Evolutionary conservation across 2,888 invertebrate genomes (phyloP).

Genomic region (Lycocerus yunnanus): DNA sequence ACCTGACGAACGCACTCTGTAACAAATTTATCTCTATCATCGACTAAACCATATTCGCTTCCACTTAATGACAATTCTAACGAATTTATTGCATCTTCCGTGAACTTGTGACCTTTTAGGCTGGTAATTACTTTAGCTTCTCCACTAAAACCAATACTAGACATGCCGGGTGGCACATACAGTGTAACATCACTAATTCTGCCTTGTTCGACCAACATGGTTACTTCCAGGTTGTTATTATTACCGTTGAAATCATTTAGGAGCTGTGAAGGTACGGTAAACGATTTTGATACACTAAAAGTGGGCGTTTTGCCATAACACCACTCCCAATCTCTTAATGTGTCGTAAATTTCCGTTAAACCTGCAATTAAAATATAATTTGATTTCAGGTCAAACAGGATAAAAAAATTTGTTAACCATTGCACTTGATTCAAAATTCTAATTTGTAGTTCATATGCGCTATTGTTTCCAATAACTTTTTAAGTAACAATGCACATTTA

Average conservation of each 20-base stretch:
- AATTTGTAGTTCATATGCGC: neutral
- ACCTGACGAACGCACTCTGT: slow-evolving; percentile 68
- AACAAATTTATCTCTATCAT: slow-evolving; percentile 65
- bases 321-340: slow-evolving; percentile 86
- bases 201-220: slow-evolving; percentile 68
- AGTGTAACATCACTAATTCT: slow-evolving; percentile 69
- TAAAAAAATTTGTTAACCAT: neutral
- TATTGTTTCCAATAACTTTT: neutral
- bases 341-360: slow-evolving; percentile 69
- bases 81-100: slow-evolving; percentile 64
- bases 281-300: slow-evolving; percentile 72
- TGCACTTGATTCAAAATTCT: neutral
- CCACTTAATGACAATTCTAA: slow-evolving; percentile 56
- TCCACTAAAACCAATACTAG: slow-evolving; percentile 64
- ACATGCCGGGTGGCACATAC: slow-evolving; percentile 65
- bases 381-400: neutral
- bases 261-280: slow-evolving; percentile 64
- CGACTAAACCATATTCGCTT: slow-evolving; percentile 45
- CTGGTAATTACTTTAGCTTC: slow-evolving; percentile 67
- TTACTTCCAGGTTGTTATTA: slow-evolving; percentile 63
- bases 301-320: slow-evolving; percentile 84
- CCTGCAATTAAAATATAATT: slow-evolving; percentile 57
- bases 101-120: slow-evolving; percentile 69
- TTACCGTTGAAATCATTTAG: slow-evolving; percentile 52
- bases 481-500: neutral